Evolutionary conservation across 2,113 vertebrate species (phyloP).

Genomic region (Calcarius ornatus): DNA sequence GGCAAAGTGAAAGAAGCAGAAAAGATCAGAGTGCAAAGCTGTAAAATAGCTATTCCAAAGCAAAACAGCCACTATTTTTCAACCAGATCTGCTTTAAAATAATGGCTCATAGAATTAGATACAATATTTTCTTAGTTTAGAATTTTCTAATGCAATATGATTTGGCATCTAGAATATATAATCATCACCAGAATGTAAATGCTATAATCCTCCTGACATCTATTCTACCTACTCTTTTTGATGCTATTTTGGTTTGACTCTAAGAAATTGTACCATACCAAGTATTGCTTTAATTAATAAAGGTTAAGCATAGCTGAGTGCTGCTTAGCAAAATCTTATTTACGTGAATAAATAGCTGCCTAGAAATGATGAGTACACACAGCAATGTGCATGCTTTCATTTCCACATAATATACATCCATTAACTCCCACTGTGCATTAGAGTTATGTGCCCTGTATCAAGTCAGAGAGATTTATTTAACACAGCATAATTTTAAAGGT

Average conservation of each 20-base stretch:
- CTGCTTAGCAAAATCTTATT: neutral
- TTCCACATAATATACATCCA: neutral
- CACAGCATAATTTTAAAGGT: neutral
- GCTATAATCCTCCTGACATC: neutral
- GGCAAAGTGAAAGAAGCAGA: neutral
- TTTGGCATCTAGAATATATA: conserved; percentile 23
- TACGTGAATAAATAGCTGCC: neutral
- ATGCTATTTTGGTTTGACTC: neutral
- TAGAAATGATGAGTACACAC: neutral
- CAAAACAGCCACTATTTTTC: neutral
- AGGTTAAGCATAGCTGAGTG: neutral
- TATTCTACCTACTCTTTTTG: conserved; percentile 1
- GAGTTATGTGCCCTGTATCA: neutral
- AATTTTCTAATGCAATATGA: neutral
- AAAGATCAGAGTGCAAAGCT: neutral
- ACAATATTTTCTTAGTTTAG: conserved; percentile 25
- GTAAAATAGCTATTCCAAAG: neutral
- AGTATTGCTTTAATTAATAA: conserved; percentile 24
- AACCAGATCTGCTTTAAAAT: neutral
- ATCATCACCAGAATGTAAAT: conserved; percentile 24
- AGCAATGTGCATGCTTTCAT: neutral
- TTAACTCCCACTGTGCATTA: neutral
- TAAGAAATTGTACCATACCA: neutral
- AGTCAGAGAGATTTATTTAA: neutral
- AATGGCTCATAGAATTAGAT: neutral